Evolutionary conservation across 2,113 vertebrate species (phyloP), one percentile per base, ranked within the genome.

Genomic region (Phaethornis superciliosus): DNA sequence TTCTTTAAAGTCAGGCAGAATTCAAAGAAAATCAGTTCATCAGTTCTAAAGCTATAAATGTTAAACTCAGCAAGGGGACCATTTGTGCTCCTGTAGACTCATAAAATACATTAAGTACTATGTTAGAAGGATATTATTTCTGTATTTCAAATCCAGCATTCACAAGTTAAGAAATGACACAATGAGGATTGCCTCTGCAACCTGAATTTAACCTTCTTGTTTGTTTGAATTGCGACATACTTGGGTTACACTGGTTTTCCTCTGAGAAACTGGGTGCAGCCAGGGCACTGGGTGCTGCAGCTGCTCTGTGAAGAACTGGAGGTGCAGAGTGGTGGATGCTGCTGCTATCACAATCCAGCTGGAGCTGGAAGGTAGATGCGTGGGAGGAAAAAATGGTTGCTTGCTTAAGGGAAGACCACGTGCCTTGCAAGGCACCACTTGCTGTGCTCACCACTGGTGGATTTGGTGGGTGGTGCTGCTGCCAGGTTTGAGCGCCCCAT

Each of bases 211-310:
- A 89, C 74, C 52, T 87, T 70, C 52, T 87, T 68, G 16, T 49
- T 71, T 52, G 54, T 37, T 26, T 69, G 42, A 49, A 12, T 51
- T 72, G 75, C 0, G 0, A 42, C 63, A 76, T 35, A 26, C 40
- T 49, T 4, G 2, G 6, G 44, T 81, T 37, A 64, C n/a, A 4
- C 40, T 21, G 65, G 16, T 54, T 79, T 56, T 93, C 28, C n/a
- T 27, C 8, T 0, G 0, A 60, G 63, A 11, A 81, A 47, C 30
- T 0, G 0, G 5, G 54, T 7, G 10, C 70, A 78, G 52, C 4
- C 47, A 46, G 32, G 0, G 23, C 3, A 0, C 24, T 4, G 63
- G 30, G 35, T 46, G 83, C 81, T 62, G 69, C n/a, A 70, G 30
- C 56, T 63, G 65, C 69, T 37, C 77, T 19, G 19, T 8, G 30